Percentiles rank a stretch among this genome's conserved stretches.
Evolutionary conservation across 53 echinoderm and acorn worm species (phyloP).

Genomic region (Hippasteria phrygiana): DNA sequence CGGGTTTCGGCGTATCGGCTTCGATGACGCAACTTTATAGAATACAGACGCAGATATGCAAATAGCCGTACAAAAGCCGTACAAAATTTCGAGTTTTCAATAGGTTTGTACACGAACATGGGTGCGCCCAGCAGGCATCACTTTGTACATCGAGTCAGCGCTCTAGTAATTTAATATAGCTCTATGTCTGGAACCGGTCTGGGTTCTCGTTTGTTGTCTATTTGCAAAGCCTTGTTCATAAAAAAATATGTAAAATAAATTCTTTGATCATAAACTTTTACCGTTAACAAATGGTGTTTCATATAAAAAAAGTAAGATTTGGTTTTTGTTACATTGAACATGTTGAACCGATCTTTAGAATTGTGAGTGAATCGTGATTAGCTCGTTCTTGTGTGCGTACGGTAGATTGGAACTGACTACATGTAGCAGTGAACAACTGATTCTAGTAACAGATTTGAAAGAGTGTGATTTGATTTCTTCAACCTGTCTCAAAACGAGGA

Average conservation of each 20-base stretch:
- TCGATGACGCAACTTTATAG: too few relatives aligned
- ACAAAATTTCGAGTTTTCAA: too few relatives aligned
- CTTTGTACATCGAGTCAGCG: too few relatives aligned
- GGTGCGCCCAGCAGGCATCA: too few relatives aligned
- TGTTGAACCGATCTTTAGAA: slow-evolving; percentile 23
- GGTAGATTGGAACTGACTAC: not conserved
- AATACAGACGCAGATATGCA: too few relatives aligned
- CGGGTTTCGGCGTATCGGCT: too few relatives aligned
- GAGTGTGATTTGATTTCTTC: not conserved
- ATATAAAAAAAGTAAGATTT: slow-evolving; percentile 30
- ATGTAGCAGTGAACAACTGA: not conserved
- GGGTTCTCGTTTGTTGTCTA: not conserved
- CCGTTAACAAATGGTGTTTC: slow-evolving; percentile 20
- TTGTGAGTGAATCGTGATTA: slow-evolving; percentile 18
- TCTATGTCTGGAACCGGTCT: not conserved
- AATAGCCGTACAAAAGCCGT: too few relatives aligned
- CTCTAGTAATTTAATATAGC: too few relatives aligned
- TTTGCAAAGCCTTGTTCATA: slow-evolving; percentile 60
- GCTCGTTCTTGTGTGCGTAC: not conserved
- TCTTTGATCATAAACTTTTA: slow-evolving; percentile 14
- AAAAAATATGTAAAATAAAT: slow-evolving; percentile 45
- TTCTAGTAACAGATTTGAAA: slow-evolving; percentile 8
- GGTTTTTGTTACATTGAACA: slow-evolving; percentile 47
- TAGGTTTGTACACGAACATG: too few relatives aligned
- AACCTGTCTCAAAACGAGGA: not conserved